Conservation (phyloP, 2,113 vertebrate species). For the Actenoides hombroni region DNA sequence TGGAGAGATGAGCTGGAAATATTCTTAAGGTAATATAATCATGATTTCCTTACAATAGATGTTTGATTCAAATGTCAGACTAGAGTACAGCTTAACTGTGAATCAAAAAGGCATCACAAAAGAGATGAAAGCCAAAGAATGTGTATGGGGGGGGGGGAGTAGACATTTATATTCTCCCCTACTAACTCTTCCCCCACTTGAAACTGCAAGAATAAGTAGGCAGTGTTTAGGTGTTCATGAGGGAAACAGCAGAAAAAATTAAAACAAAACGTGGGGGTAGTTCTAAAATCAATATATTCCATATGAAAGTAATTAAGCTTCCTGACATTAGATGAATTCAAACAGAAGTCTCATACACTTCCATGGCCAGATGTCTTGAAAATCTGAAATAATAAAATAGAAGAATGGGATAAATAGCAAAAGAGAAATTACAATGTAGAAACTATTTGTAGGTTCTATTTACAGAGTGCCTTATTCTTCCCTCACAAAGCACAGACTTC, state of each 20-base stretch:
- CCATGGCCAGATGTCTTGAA: neutral
- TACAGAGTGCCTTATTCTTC: neutral
- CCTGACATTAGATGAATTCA: neutral
- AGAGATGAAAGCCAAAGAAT: neutral
- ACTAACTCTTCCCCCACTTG: neutral
- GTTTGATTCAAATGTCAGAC: neutral
- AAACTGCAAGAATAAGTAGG: neutral
- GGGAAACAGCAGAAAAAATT: neutral
- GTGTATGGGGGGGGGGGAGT: neutral
- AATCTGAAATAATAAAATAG: neutral
- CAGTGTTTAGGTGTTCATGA: neutral
- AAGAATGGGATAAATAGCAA: neutral
- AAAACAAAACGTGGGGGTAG: neutral
- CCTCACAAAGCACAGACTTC: constrained; percentile 23
- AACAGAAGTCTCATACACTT: neutral
- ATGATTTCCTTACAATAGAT: neutral
- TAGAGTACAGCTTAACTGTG: neutral
- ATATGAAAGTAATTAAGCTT: neutral
- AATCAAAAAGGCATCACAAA: neutral
- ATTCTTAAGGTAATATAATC: neutral
- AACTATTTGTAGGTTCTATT: constrained; percentile 21
- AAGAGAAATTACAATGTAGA: neutral
- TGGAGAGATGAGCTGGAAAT: neutral
- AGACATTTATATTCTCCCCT: neutral
- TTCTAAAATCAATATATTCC: neutral